Base-by-base conservation (phyloP, 1,140 invertebrate genomes). In the Heliconius eleuchia region DNA sequence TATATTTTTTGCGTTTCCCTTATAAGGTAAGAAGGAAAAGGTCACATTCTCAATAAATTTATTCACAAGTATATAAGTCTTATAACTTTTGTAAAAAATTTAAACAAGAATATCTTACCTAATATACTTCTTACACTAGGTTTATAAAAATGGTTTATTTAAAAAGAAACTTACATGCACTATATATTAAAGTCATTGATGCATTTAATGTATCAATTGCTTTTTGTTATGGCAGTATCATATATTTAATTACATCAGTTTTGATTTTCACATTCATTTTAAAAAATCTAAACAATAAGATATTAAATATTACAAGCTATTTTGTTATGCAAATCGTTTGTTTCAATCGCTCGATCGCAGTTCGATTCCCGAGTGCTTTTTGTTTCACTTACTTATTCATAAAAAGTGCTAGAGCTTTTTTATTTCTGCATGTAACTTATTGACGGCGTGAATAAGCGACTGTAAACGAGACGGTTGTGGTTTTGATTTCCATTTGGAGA, bases 261-360 rank as follows among this genome's bases (percentile, higher is more conserved):
- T 66, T 30, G 3, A 13, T 66, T 30, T 66, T 27, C 57, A 66
- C 8, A 66, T 66, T 27, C 8, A 30, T 27, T 16, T 66, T 66
- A 66, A 66, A 66, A 27, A 0, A 66, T 66, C 9, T 11, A 23
- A 66, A 66, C 23, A 66, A 66, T 66, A 27, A 66, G 23, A 66
- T 66, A 66, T 66, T 66, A 66, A 66, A 66, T 66, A 66, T 66
- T 3, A 23, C 73, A 11, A 52, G 11, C n/a, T 74, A 34, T 30
- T 27, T 30, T 55, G 27, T 57, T 74, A 57, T 74, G 73, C 50
- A 34, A 74, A 74, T 55, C 19, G 27, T 66, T 74, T 37, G 52
- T 34, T 34, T 34, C 52, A 57, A 39, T 60, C 73, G 19, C 52
- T 57, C 18, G 73, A 74, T 60, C 16, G 52, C 8, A 74, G 57